Evolutionary conservation across 2,888 invertebrate species (phyloP), one percentile per base, ranked within the genome.

Genomic region (Hyles lineata): DNA sequence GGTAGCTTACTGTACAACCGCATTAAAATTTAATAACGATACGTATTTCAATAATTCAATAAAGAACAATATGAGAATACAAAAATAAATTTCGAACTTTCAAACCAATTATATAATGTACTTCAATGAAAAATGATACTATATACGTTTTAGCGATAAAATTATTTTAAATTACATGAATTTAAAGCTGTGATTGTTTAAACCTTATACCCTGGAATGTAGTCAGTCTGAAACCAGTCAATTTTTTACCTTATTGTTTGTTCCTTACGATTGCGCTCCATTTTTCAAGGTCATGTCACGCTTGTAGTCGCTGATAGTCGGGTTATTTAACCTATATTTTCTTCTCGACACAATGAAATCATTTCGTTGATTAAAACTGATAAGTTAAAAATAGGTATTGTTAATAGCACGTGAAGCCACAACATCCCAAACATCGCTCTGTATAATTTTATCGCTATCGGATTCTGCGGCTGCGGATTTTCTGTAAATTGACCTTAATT

Each of bases 381-480:
- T 43, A 35, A 5, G 8, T 67, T 43, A 43, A 67, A 67, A 63
- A 67, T 43, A 43, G 43, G 17, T 67, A 43, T 67, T 67, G 63
- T 23, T 67, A 21, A 67, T 55, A 35, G 11, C 43, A 43, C 4
- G 21, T 17, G 21, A 67, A 43, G 43, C 43, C 23, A 15, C 63
- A 67, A 43, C 21, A 67, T 67, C 63, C 63, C 25, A 15, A 60
- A 11, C 43, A 19, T 62, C n/a, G 9, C 19, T 32, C 6, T 1
- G n/a, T n/a, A n/a, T n/a, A 21, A 63, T 23, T 43, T 67, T 67
- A 67, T 67, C 63, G 5, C 5, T 23, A 32, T 6, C 63, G 43
- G 63, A 43, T 15, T 67, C 15, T 67, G 63, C 43, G 63, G 63
- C 43, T 11, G 21, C 35, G 11, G 21, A 43, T 43, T n/a, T 62